Evolutionary conservation across 2,113 vertebrate genomes (phyloP), one percentile per base, ranked within the genome.

Genomic region (Cyrtonyx montezumae): DNA sequence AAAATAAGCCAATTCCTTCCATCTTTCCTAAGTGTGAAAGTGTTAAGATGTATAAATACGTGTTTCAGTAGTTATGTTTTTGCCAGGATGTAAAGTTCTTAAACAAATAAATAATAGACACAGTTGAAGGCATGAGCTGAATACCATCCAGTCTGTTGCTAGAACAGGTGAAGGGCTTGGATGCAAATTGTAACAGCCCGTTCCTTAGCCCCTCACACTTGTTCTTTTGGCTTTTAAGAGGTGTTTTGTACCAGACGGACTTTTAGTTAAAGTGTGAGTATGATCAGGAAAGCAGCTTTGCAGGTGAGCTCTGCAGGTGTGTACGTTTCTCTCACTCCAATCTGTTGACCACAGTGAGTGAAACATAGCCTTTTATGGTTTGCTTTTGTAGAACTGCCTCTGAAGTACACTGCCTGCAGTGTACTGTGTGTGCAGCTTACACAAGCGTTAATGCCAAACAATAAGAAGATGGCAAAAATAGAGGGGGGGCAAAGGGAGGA

Each of bases 381-480:
- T 59, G 59, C 37, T 32, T 25, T 43, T 12, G 74, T n/a, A 63
- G 82, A 42, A 7, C 11, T 26, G n/a, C n/a, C 4, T 26, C 36
- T 1, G 0, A n/a, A 3, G 40, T 25, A 25, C 36, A 2, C 48
- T 25, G 9, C 32, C 45, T 36, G 20, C 53, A 36, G 32, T 23
- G 8, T 22, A 11, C n/a, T 37, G 8, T 20, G 17, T n/a, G 5
- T 37, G 46, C 61, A 11, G 19, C 25, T 46, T 40, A 5, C 4
- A 9, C 21, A 2, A 9, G 7, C 0, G 0, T 13, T 45, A 42
- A 13, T 13, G 11, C 23, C 3, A 2, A 62, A 83, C 73, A 36
- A 17, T 42, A 5, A 23, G 45, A 28, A 17, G 9, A 14, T 42
- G 45, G 53, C 13, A 56, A 23, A 23, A 43, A 0, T 2, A 70